Percentiles rank a stretch among this genome's conserved stretches.
phyloP scores from a whole-genome alignment of 30 jellyfish, hydroid and myxozoan species.

The Mastigias papua region DNA sequence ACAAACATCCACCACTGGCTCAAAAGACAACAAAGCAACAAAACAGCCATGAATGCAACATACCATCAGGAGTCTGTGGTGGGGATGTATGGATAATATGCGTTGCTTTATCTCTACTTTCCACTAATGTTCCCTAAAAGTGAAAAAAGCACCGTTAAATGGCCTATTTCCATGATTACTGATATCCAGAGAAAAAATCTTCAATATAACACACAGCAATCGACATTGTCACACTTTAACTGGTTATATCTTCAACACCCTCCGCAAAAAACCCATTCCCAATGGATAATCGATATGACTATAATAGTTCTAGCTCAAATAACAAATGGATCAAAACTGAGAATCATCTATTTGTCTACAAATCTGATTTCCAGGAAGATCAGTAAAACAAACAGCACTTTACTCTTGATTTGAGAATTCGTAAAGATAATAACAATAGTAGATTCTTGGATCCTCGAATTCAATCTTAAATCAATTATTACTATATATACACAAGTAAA shows the following conservation, averaged over 20 bases:
- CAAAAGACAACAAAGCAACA: neutral
- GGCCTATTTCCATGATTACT: neutral
- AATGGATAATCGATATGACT: neutral
- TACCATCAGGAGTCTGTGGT: conserved; percentile 78
- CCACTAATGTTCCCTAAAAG: conserved; percentile 87
- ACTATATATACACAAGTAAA: too few species aligned
- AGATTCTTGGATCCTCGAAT: too few species aligned
- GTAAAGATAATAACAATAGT: too few species aligned
- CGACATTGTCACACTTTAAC: neutral
- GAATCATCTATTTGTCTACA: too few species aligned
- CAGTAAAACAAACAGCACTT: too few species aligned
- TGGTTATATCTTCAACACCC: neutral
- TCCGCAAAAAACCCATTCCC: neutral
- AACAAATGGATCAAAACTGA: neutral
- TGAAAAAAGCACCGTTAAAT: neutral
- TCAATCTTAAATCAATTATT: too few species aligned
- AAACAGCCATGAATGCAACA: neutral
- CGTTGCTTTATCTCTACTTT: conserved; percentile 81
- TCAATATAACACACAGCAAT: neutral
- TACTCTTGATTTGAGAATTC: too few species aligned
- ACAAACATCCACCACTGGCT: neutral
- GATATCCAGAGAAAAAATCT: neutral
- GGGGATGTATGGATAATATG: conserved; percentile 91
- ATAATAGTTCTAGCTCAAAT: neutral
- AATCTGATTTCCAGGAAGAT: too few species aligned